These are phyloP conservation scores for Cyphomyrus plagiostoma DNA, from an alignment of 2,113 vertebrate species.

Conservation along the genomic window DNA sequence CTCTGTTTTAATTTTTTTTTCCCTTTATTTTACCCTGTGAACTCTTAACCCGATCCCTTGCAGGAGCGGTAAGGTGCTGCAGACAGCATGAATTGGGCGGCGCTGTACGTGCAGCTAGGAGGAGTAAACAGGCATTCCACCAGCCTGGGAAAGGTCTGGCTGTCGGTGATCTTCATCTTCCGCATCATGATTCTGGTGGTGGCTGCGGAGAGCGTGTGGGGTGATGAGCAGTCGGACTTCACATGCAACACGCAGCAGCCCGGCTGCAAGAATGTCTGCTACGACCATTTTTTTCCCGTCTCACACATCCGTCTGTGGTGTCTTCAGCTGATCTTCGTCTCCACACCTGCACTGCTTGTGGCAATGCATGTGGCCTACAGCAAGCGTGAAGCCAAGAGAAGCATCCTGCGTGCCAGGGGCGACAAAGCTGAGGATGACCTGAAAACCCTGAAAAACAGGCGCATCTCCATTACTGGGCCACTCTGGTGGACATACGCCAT, in stretches of 20 bases:
- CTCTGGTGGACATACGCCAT: conserved; percentile 61
- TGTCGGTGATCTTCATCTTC: conserved; percentile 86
- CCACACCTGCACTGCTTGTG: conserved; percentile 70
- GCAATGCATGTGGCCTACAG: conserved; percentile 54
- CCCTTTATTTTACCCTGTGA: not conserved
- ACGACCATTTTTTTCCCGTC: conserved; percentile 85
- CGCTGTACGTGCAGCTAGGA: conserved; percentile 67
- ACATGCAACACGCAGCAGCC: conserved; percentile 86
- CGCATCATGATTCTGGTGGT: conserved; percentile 87
- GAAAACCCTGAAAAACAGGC: conserved; percentile 44
- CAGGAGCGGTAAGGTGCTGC: not conserved
- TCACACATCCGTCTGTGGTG: conserved; percentile 92
- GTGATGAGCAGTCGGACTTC: conserved; percentile 85
- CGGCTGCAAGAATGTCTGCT: conserved; percentile 87
- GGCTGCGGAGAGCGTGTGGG: conserved; percentile 86
- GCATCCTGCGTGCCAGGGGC: conserved; percentile 33
- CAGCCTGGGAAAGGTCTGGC: conserved; percentile 85
- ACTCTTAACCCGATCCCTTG: not conserved
- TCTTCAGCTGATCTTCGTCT: conserved; percentile 86
- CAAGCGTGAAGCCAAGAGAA: conserved; percentile 48
- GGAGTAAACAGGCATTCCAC: conserved; percentile 84
- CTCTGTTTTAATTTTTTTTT: not conserved
- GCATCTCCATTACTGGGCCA: conserved; percentile 45
- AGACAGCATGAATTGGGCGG: conserved; percentile 74
- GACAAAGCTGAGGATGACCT: conserved; percentile 41